These are phyloP conservation scores for Oreohelix idahoensis DNA, from an alignment of 1,140 invertebrate genomes.

Conservation along the genomic window DNA sequence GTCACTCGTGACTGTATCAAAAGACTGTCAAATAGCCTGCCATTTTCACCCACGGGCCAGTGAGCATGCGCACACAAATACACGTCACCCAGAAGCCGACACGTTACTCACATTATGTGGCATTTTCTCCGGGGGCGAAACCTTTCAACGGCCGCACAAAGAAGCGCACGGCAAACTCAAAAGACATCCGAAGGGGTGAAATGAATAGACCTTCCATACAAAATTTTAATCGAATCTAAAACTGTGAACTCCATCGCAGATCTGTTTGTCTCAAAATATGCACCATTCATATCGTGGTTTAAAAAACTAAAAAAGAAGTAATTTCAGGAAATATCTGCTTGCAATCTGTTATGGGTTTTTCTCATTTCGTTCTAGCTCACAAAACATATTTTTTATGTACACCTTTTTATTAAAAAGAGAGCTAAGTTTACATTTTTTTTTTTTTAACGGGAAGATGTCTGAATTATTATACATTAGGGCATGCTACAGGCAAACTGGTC, in stretches of 20 bases:
- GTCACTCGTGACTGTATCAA: constrained; percentile 4
- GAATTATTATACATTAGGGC: too few species aligned
- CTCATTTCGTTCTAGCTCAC: too few species aligned
- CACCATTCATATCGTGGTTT: not conserved
- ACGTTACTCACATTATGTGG: constrained; percentile 5
- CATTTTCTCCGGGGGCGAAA: not conserved
- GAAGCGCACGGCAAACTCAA: not conserved
- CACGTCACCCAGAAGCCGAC: not conserved
- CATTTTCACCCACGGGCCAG: not conserved
- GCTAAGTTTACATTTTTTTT: too few species aligned
- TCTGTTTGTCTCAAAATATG: constrained; percentile 1
- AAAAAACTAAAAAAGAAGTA: not conserved
- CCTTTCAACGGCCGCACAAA: not conserved
- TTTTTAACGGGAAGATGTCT: too few species aligned
- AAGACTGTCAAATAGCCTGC: not conserved
- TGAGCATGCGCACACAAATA: not conserved
- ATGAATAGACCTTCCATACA: not conserved
- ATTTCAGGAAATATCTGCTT: too few species aligned
- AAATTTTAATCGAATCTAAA: not conserved
- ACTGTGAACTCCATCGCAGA: not conserved
- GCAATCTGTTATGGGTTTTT: not conserved
- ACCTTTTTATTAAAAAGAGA: too few species aligned
- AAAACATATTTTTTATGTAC: too few species aligned
- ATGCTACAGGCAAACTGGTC: too few species aligned
- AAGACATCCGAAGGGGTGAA: not conserved